Evolutionary conservation across 2,113 vertebrate species (phyloP), one percentile per base, ranked within the genome.

Genomic region (Pseudolaguvia tuberculata): DNA sequence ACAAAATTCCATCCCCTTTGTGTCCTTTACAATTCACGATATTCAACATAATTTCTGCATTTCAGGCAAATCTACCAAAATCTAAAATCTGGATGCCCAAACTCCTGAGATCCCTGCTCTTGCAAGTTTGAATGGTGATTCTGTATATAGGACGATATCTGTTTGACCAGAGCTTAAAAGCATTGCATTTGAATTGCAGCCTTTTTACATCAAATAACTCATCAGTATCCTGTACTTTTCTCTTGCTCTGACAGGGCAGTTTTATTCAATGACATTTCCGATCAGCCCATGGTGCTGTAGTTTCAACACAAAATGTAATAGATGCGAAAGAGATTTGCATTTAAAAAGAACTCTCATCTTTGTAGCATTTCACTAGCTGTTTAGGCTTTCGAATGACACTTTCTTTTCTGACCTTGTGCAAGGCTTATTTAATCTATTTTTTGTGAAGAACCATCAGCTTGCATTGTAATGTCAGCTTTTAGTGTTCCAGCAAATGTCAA

Each of bases 341-440:
- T n/a, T 61, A 61, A 68, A 76, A 68, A 76, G 62, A 50, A 47
- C 39, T 42, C 35, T 79, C 69, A 58, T 50, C 73, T 72, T 68
- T 75, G 58, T 48, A 50, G 27, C 18, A 48, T 56, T 8, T n/a
- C 17, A 51, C 59, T 69, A 66, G 72, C 75, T 65, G 57, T 61
- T 80, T 65, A 58, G 57, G 39, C 21, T 53, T 17, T 31, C 50
- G 50, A 77, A 65, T 57, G 65, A 58, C 18, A 50, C 70, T 57
- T 70, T 77, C 59, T 62, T 2, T 25, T 18, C 18, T 77, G 74
- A 80, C 74, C 63, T 42, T 73, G 70, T 61, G 62, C 70, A 56
- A 50, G 57, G 70, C 39, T 14, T 62, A 76, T 76, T 76, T 71
- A 61, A 31, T 68, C 68, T 21, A 25, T 25, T n/a, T n/a, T n/a